Percentiles rank a stretch among this genome's conserved stretches.
phyloP scores from a whole-genome alignment of 1,140 invertebrate genomes.

The Diachasmimorpha longicaudata region DNA sequence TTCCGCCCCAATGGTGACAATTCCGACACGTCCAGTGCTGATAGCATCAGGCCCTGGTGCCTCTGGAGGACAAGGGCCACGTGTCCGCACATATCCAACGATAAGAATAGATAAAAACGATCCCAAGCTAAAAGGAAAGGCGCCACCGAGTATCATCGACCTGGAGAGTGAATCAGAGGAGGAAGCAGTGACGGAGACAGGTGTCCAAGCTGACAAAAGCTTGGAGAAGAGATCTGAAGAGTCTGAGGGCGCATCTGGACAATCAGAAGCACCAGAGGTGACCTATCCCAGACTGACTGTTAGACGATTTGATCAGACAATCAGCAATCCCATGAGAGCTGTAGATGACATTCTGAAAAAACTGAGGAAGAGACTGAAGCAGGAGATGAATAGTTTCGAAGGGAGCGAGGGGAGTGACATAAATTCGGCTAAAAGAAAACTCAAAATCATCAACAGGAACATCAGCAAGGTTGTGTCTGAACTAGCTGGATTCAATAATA shows the following conservation, averaged over 20 bases:
- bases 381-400: neutral
- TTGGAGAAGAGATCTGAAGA: neutral
- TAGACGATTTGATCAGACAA: neutral
- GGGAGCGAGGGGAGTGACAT: neutral
- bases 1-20: conserved; percentile 47
- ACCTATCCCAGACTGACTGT: neutral
- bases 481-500: conserved; percentile 14
- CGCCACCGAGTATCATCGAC: conserved; percentile 48
- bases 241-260: neutral
- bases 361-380: neutral
- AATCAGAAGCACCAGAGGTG: neutral
- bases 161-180: conserved; percentile 50
- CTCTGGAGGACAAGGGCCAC: neutral
- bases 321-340: conserved; percentile 8
- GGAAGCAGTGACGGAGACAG: neutral
- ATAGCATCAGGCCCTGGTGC: neutral
- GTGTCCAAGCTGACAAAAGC: neutral
- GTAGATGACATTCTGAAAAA: conserved; percentile 10
- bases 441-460: conserved; percentile 23
- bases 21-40: conserved; percentile 32
- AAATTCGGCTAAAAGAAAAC: neutral
- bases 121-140: neutral
- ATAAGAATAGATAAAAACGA: neutral
- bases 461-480: conserved; percentile 10
- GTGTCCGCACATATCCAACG: neutral